A percentile compares a stretch with the other conserved stretches of the same genome.
Evolutionary conservation across 2,113 vertebrate genomes (phyloP).

Genomic region (Calyptomena viridis): DNA sequence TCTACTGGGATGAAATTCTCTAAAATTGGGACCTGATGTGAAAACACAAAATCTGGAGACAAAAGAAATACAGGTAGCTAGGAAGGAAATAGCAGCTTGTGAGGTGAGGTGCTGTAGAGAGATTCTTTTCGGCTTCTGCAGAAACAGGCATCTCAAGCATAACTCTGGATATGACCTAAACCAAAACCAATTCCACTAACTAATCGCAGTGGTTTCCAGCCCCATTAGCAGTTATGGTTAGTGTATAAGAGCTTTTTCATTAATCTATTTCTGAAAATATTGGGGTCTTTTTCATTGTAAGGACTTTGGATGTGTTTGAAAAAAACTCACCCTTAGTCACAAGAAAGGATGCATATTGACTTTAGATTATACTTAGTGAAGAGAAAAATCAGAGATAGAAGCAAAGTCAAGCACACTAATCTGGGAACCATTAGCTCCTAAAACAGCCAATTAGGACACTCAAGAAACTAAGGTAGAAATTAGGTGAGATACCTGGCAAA

Average conservation of each 20-base stretch:
- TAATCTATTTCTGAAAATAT: background rate
- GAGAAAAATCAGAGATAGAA: background rate
- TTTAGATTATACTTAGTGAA: background rate
- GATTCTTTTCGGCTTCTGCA: background rate
- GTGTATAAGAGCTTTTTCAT: background rate
- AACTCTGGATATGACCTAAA: background rate
- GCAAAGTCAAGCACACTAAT: background rate
- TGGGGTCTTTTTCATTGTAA: background rate
- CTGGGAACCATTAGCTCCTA: background rate
- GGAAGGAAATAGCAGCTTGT: background rate
- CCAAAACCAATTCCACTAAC: background rate
- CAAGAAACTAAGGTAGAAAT: accelerated
- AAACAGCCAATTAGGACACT: background rate
- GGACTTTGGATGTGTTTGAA: accelerated
- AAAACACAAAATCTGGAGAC: background rate
- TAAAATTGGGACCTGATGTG: background rate
- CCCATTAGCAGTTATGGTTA: background rate
- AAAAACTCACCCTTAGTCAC: background rate
- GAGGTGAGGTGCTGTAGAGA: background rate
- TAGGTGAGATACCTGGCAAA: background rate
- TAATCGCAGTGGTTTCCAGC: background rate
- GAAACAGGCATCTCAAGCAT: background rate
- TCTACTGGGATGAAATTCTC: background rate
- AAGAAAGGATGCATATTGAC: background rate
- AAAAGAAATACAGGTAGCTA: background rate